These are phyloP conservation scores for Phocoena phocoena DNA, from an alignment of 2,113 vertebrate species.

Conservation along the genomic window DNA sequence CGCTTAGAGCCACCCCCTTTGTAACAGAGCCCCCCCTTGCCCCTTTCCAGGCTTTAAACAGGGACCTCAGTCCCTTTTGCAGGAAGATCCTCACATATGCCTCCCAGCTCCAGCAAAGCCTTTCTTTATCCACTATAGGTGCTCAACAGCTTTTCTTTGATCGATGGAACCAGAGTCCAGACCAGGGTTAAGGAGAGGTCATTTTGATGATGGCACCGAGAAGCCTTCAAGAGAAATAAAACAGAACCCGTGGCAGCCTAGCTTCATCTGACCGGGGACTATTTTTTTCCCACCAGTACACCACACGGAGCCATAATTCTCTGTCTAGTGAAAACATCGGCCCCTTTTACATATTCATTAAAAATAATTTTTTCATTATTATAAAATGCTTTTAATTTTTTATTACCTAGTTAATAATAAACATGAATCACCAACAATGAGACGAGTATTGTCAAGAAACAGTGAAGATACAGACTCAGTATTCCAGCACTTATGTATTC, in stretches of 20 bases:
- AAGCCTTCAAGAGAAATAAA: not conserved
- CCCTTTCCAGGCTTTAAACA: not conserved
- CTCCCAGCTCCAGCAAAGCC: not conserved
- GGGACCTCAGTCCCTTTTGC: rapidly evolving
- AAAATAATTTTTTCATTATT: not conserved
- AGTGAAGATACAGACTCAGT: not conserved
- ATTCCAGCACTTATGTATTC: not conserved
- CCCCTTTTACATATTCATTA: not conserved
- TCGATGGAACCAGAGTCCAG: not conserved
- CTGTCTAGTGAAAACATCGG: not conserved
- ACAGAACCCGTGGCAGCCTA: rapidly evolving
- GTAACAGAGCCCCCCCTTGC: rapidly evolving
- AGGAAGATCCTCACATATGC: no score
- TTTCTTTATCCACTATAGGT: not conserved
- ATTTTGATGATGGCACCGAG: not conserved
- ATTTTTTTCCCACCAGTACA: not conserved
- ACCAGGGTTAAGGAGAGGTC: no score
- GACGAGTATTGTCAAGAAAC: not conserved
- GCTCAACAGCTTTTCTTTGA: not conserved
- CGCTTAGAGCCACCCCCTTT: not conserved
- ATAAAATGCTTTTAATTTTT: not conserved
- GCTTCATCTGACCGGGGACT: not conserved
- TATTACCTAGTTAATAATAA: not conserved
- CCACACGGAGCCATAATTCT: not conserved
- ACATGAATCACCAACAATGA: not conserved